Percentiles rank a stretch among this genome's conserved stretches.
These are phyloP conservation scores for Cheilosia vernalis DNA, from an alignment of 2,888 invertebrate genomes.

Conservation along the genomic window DNA sequence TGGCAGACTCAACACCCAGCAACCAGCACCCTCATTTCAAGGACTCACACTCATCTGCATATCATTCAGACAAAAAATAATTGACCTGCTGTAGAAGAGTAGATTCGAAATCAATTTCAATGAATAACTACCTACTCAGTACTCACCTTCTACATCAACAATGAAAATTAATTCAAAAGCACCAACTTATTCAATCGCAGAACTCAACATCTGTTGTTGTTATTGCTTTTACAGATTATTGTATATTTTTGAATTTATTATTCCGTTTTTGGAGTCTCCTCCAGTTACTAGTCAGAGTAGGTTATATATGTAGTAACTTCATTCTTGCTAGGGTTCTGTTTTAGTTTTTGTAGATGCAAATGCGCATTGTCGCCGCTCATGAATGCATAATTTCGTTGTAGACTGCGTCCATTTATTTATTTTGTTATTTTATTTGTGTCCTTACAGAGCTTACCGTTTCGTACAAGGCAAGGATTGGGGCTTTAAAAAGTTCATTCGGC, in stretches of 20 bases:
- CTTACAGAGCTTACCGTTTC: conserved; percentile 95
- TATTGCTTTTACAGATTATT: conserved; percentile 35
- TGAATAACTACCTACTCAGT: neutral
- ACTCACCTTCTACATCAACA: neutral
- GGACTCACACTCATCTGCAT: conserved; percentile 60
- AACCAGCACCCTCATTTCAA: conserved; percentile 42
- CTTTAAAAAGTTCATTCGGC: conserved; percentile 99
- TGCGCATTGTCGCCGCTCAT: conserved; percentile 16
- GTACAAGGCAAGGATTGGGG: conserved; percentile 99
- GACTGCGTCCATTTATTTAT: conserved; percentile 30
- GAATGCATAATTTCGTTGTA: conserved; percentile 57
- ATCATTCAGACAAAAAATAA: conserved; percentile 26
- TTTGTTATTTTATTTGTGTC: conserved; percentile 24
- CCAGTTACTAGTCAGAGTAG: neutral
- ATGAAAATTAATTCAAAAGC: conserved; percentile 50
- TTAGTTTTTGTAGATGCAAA: conserved; percentile 33
- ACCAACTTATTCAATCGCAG: conserved; percentile 9
- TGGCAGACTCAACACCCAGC: neutral
- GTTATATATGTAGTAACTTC: neutral
- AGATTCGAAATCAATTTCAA: conserved; percentile 37
- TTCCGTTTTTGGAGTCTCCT: conserved; percentile 15
- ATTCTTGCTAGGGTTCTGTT: neutral
- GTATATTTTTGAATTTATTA: conserved; percentile 66
- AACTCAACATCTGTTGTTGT: conserved; percentile 1
- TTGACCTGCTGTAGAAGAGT: conserved; percentile 43